Base-by-base conservation (phyloP, 2,797 vertebrate genomes). In the Moxostoma hubbsi region DNA sequence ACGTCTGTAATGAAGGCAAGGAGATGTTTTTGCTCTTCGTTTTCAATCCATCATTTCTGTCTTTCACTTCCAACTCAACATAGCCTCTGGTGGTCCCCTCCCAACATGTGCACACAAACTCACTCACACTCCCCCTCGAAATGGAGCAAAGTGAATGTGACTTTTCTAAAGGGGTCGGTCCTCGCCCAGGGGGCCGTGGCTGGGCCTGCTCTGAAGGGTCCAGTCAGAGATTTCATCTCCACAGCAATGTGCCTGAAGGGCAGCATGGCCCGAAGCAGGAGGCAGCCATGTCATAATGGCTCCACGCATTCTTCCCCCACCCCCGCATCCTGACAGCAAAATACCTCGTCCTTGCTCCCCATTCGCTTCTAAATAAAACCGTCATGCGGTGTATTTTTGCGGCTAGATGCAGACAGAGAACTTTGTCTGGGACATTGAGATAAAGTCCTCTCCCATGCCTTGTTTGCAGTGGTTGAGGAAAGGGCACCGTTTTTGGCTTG, bases 161-260 rank as follows among this genome's bases (percentile, higher is more conserved):
- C 95, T 96, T 94, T 94, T 95, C 89, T 87, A 93, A 94, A 91
- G 92, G 94, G 95, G 95, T 95, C 95, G 94, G 92, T 93, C 93
- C 92, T 94, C 93, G 93, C 94, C 94, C 91, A 62, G 43, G 91
- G 95, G 93, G 90, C 89, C 87, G 89, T 92, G 93, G 92, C 92
- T 93, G 91, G 92, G 93, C 93, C 92, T 92, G 92, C 94, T 95
- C 92, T 95, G 94, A 95, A 94, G 92, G 94, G 82, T 93, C 94
- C 94, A 95, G 93, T 95, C 94, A 95, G 91, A 88, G 90, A 93
- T 94, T 93, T 93, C 93, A 94, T 95, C 94, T 95, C 91, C 88
- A 89, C 87, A 93, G 94, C 94, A 93, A 94, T 92, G 81, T 88
- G 94, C 94, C 93, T 82, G 90, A 75, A 90, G 90, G 93, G 91